Conservation (phyloP, 2,888 invertebrate species). For the Petrophora chlorosata region DNA sequence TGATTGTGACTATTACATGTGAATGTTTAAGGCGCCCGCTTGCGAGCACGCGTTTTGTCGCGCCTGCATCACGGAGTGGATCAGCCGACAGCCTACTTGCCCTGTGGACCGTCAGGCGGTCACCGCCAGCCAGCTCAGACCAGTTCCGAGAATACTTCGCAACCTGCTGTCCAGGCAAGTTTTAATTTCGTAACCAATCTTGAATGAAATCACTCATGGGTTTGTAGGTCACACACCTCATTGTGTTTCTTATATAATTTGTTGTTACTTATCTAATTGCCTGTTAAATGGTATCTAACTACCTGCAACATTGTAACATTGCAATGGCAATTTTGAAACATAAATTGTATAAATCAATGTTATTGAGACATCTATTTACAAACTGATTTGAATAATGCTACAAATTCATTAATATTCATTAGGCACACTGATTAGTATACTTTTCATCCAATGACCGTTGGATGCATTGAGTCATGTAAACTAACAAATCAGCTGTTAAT, state of each 20-base stretch:
- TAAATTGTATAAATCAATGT: neutral
- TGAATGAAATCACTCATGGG: constrained; percentile 23
- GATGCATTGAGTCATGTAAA: constrained; percentile 1
- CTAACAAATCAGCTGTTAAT: neutral
- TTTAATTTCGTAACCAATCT: constrained; percentile 42
- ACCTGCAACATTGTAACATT: neutral
- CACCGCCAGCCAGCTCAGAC: constrained; percentile 93
- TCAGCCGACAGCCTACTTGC: constrained; percentile 96
- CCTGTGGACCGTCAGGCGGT: constrained; percentile 96
- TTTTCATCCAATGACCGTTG: no score
- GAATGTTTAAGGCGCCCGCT: constrained; percentile 89
- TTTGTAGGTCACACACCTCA: constrained; percentile 49
- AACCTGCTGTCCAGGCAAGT: constrained; percentile 92
- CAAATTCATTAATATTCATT: constrained; percentile 29
- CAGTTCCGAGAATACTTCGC: constrained; percentile 96
- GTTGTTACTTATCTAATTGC: constrained; percentile 1
- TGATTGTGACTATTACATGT: no score
- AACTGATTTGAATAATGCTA: constrained; percentile 21
- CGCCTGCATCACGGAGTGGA: constrained; percentile 97
- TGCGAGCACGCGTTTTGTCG: constrained; percentile 99
- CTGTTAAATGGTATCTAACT: neutral
- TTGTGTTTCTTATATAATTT: constrained; percentile 43
- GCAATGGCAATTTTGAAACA: neutral
- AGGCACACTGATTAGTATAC: constrained; percentile 7
- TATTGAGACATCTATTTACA: constrained; percentile 9